Evolutionary conservation across 1,140 invertebrate genomes (phyloP), one percentile per base, ranked within the genome.

Genomic region (Anoplophora glabripennis): DNA sequence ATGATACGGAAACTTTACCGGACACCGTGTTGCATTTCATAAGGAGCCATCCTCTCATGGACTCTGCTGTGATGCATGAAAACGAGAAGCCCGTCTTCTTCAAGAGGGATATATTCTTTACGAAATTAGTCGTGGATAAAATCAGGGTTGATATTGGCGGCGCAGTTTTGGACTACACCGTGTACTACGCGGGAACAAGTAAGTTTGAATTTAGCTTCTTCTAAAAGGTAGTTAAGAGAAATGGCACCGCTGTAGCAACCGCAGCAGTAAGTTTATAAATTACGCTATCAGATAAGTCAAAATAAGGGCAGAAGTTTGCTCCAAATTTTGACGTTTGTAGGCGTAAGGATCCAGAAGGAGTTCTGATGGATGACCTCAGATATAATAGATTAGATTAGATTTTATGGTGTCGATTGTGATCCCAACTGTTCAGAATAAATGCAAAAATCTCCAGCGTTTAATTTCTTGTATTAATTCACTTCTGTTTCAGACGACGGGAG

Each of bases 11-110:
- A 69, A 84, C 85, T 2, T 75, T 92, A 33, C 86, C 88, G 36
- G 85, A 92, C 76, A 86, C 86, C 40, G 91, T 93, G 28, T 80
- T 95, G 42, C 93, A 93, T 76, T 96, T 96, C 76, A 92, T 95
- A 68, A 87, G 92, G 73, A 87, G 86, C 12, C 93, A 96, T 80
- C 90, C 93, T 15, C 77, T 96, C 62, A 94, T 96, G 93, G 92
- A 94, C 76, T 86, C 89, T 54, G 89, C 92, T 11, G 89, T 93
- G 38, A 79, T 85, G 55, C 88, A 90, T 74, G 88, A 90, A 69
- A 84, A 88, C 67, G 87, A 87, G 63, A 84, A 86, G 64, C 91
- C 91, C 8, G 86, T 90, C 3, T 91, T 90, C 72, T 90, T 86
- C 78, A 89, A 89, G 72, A 78, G 88, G 54, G 89, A 93, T 71